A percentile compares a stretch with the other conserved stretches of the same genome.
These are phyloP conservation scores for Lycaena phlaeas DNA, from an alignment of 2,888 invertebrate species.

Conservation along the genomic window DNA sequence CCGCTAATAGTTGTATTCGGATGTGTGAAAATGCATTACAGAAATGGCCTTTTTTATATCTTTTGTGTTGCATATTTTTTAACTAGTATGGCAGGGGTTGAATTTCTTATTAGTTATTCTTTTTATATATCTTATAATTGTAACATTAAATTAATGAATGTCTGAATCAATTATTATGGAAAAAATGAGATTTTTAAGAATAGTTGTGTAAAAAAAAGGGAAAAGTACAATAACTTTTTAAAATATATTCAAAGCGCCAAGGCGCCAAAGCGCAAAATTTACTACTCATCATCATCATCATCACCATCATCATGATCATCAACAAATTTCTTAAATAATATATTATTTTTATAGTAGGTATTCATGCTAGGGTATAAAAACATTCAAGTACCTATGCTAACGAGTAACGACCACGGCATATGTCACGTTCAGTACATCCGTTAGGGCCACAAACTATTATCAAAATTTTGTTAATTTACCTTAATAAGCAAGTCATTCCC, in stretches of 20 bases:
- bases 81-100: too few species aligned
- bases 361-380: conserved; percentile 1
- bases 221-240: too few species aligned
- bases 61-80: conserved; percentile 1
- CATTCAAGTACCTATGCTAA: conserved; percentile 2
- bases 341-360: not conserved
- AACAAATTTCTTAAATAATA: not conserved
- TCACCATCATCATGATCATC: too few species aligned
- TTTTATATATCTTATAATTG: too few species aligned
- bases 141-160: too few species aligned
- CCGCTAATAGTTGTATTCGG: conserved; percentile 33
- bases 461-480: conserved; percentile 50
- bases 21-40: conserved; percentile 14
- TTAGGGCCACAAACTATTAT: conserved; percentile 14
- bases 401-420: conserved; percentile 11
- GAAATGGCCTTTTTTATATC: conserved; percentile 5
- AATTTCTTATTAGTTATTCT: too few species aligned
- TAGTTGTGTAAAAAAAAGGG: too few species aligned
- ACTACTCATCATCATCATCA: too few species aligned
- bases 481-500: conserved; percentile 59
- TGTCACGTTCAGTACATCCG: not conserved
- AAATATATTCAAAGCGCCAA: too few species aligned
- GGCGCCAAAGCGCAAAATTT: too few species aligned
- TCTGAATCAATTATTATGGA: too few species aligned
- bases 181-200: too few species aligned